A percentile compares a stretch with the other conserved stretches of the same genome.
Evolutionary conservation across 2,113 vertebrate genomes (phyloP).

Genomic region (Pseudonaja textilis): DNA sequence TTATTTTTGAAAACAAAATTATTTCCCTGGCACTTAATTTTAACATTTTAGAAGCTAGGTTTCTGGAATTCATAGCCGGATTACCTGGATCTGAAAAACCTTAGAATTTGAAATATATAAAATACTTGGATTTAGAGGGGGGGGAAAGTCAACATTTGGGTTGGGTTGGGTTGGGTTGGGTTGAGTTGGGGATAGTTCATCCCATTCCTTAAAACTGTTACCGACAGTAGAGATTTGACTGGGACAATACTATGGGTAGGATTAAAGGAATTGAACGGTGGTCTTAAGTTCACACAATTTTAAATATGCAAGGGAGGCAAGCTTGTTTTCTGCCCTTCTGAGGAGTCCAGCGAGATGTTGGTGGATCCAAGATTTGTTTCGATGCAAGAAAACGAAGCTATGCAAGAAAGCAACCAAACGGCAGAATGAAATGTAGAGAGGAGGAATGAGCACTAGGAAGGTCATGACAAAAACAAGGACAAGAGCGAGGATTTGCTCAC

Average conservation of each 20-base stretch:
- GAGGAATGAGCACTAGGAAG: rapidly evolving
- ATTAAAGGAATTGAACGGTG: not conserved
- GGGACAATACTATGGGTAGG: not conserved
- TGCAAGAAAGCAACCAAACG: not conserved
- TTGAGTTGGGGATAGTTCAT: not conserved
- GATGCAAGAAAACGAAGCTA: not conserved
- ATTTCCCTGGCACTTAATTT: no score
- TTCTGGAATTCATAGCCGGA: no score
- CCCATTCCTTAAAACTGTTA: not conserved
- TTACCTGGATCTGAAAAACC: no score
- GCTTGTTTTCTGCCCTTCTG: not conserved
- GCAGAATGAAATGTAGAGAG: not conserved
- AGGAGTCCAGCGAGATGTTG: not conserved
- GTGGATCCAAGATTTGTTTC: not conserved
- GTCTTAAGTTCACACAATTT: not conserved
- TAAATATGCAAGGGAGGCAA: not conserved
- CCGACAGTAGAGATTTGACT: not conserved
- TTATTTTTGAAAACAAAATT: no score
- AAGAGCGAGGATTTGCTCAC: not conserved
- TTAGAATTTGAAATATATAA: no score
- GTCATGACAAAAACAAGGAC: not conserved
- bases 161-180: not conserved
- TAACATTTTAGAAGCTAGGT: no score
- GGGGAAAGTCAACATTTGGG: not conserved
- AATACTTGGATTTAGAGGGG: not conserved